Percentiles rank a stretch among this genome's conserved stretches.
phyloP scores from a whole-genome alignment of 1,140 invertebrate species.

The Dreissena rostriformis region DNA sequence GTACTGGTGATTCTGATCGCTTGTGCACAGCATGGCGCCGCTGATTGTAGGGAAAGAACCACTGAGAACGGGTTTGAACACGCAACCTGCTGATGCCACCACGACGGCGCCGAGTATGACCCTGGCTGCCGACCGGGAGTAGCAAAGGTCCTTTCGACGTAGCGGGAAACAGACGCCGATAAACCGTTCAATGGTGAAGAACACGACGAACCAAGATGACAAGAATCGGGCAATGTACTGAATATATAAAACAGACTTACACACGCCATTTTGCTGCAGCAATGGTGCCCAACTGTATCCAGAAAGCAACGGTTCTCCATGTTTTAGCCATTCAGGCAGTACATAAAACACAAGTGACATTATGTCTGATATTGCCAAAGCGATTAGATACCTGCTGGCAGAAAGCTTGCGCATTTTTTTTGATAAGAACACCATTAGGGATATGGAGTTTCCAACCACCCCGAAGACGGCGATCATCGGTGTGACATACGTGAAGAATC shows the following conservation, averaged over 20 bases:
- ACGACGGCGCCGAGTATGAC: conserved; percentile 55
- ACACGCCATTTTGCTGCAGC: no score
- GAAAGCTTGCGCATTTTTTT: conserved; percentile 72
- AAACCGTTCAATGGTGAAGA: conserved; percentile 81
- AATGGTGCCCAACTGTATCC: conserved; percentile 10
- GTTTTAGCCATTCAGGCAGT: conserved; percentile 72
- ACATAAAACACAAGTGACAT: conserved; percentile 72
- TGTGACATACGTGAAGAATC: conserved; percentile 50
- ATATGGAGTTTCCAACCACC: conserved; percentile 71
- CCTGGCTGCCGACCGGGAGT: conserved; percentile 38
- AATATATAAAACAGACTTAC: no score
- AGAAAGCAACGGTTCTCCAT: conserved; percentile 50
- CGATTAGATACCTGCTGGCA: conserved; percentile 72
- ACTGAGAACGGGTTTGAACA: conserved; percentile 61
- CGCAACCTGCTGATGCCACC: conserved; percentile 41
- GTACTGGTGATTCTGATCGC: conserved; percentile 58
- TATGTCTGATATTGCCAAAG: conserved; percentile 73
- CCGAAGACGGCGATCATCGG: conserved; percentile 61
- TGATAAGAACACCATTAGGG: conserved; percentile 73
- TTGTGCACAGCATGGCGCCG: conserved; percentile 55
- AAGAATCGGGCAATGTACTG: conserved; percentile 71
- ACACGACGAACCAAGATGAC: conserved; percentile 71
- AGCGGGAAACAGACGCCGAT: conserved; percentile 89
- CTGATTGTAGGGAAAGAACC: conserved; percentile 38
- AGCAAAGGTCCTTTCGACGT: conserved; percentile 51